Evolutionary conservation across 2,888 invertebrate genomes (phyloP), one percentile per base, ranked within the genome.

Genomic region (Amphipyra berbera): DNA sequence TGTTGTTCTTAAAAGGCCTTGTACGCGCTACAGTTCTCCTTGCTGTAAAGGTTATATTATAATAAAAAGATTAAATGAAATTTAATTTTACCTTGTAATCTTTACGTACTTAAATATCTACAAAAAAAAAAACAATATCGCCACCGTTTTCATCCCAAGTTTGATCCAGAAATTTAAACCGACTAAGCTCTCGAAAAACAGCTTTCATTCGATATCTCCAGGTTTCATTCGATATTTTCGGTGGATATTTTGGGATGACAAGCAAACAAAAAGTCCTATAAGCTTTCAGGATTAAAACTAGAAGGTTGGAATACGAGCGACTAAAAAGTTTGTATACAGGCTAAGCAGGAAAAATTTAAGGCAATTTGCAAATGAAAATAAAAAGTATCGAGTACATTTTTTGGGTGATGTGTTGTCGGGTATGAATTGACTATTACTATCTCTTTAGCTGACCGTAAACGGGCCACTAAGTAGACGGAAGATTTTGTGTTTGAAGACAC

Each of bases 61-160:
- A 21, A 21, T 21, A 21, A 21, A 21, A 21, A 21, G 3, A 1
- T 21, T 21, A 21, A 21, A 21, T 2, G 2, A 21, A 21, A 21
- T 21, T 21, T 21, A 1, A 21, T 21, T 21, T 21, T 3, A 21
- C 21, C 21, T 1, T 21, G 21, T 21, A 21, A 21, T 21, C 21
- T 21, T 21, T 21, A 21, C 21, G 21, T 21, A n/a, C n/a, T n/a
- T 54, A 50, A 64, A 55, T 50, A 71, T 55, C 30, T 49, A 55
- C 49, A 41, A 46, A 45, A 62, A 54, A 55, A 14, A 62, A 54
- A 55, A 14, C 41, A 38, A 45, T 38, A 21, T 35, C 6, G 2
- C 27, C 30, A 38, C 8, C 30, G 40, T 40, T 21, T 21, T 21
- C 21, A 3, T 21, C 21, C 21, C 21, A 21, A 21, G 9, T 72